Evolutionary conservation across 2,113 vertebrate genomes (phyloP).

Genomic region (Mionectes macconnelli): DNA sequence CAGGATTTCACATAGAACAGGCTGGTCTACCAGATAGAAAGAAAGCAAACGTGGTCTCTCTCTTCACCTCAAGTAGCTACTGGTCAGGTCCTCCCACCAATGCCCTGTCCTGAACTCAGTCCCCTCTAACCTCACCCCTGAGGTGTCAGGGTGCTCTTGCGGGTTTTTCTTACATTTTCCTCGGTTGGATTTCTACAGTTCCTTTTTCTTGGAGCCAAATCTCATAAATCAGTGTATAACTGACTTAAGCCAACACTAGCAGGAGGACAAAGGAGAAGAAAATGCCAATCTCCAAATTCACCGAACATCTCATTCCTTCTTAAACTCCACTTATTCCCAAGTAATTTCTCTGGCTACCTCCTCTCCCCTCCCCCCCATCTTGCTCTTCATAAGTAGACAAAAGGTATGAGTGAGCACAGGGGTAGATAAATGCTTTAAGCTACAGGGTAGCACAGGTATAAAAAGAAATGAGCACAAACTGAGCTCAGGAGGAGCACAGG

Average conservation of each 20-base stretch:
- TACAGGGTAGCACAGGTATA: not conserved
- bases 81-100: not conserved
- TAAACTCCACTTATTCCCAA: not conserved
- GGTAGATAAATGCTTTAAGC: not conserved
- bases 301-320: not conserved
- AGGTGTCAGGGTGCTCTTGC: not conserved
- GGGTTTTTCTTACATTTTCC: not conserved
- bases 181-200: not conserved
- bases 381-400: not conserved
- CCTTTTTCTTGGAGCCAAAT: not conserved
- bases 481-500: not conserved
- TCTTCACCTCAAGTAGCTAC: not conserved
- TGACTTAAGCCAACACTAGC: not conserved
- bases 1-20: not conserved
- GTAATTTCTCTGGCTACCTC: not conserved
- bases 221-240: not conserved
- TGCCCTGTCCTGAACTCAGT: not conserved
- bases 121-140: not conserved
- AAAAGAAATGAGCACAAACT: not conserved
- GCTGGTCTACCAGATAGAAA: not conserved
- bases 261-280: not conserved
- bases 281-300: not conserved
- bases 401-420: not conserved
- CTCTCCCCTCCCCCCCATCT: rapidly evolving
- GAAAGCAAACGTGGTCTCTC: not conserved